Base-by-base conservation (phyloP, 2,888 invertebrate genomes). In the Mamestra brassicae region DNA sequence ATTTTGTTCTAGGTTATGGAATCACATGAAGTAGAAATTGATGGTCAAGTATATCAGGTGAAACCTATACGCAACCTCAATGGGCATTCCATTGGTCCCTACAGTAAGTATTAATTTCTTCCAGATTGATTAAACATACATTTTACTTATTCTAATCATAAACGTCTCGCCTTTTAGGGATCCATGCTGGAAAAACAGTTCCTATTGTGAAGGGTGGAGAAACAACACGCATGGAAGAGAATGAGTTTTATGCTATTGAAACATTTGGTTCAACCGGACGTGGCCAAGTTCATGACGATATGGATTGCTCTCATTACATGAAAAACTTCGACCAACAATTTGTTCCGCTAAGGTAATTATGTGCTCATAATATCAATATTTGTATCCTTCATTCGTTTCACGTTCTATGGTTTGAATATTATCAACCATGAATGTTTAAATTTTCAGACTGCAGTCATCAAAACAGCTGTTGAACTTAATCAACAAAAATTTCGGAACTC, bases 231-330 rank as follows among this genome's bases (percentile, higher is more conserved):
- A 99, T 99, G 99, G 99, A 99, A 95, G 99, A 99, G 93, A 99
- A 99, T 92, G 99, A 99, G 95, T 99, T 99, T 94, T 99, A 99
- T 96, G 99, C 99, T 0, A 99, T 99, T 88, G 99, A 99, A 96
- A 99, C 99, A 0, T 99, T 99, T 93, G 99, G 99, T 60, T 99
- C 99, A 10, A 99, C 99, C 1, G 99, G 99, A 3, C 97, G 98
- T 70, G 99, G 98, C 0, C 96, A 98, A 78, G 99, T 99, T 3
- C 99, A 99, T 92, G 99, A 99, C 92, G 99, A 99, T 92, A 99
- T 99, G 98, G 99, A 99, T 92, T 99, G 99, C 89, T 99, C 99
- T 26, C 99, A 99, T 96, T 99, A 99, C 94, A 99, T 99, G 99
- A 99, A 99, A 95, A 99, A 99, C 94, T 99, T 98, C 93, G 99